Evolutionary conservation across 2,888 invertebrate genomes (phyloP), one percentile per base, ranked within the genome.

Genomic region (Hydroisotoma schaefferi): DNA sequence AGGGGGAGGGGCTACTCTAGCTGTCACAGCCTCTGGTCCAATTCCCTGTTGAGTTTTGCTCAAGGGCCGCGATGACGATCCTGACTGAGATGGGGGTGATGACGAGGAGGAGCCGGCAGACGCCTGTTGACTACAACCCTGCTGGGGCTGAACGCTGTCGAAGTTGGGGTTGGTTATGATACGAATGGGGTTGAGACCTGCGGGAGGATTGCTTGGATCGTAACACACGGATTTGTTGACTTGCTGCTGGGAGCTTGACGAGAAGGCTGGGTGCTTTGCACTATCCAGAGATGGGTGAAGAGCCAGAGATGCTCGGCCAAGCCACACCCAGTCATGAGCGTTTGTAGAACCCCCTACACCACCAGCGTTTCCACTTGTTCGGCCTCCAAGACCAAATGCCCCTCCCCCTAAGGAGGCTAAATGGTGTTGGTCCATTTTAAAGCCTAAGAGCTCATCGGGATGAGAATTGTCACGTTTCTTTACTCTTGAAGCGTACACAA

Each of bases 301-400:
- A 1, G 73, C 86, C 64, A 88, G 81, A 8, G 87, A 87, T 6
- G 86, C 86, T 52, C 86, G 79, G 73, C 95, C 94, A 61, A 97
- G 81, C 95, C 95, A 97, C 49, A 97, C 94, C 92, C 92, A 93
- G 75, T 94, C 93, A 74, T 93, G 93, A 0, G 89, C 93, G 75
- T 93, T 92, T 27, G 90, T 90, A 4, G 90, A 90, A 0, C 89
- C 87, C 75, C 90, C 87, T 75, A 90, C 89, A 61, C 85, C 78
- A 0, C 38, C 57, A 29, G 29, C 38, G 5, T 52, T 58, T 26
- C 63, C 63, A 53, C 51, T 47, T 22, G 60, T 54, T 28, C 56
- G 37, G 10, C 59, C 57, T 8, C 63, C 58, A 25, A 61, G 60
- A 44, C 66, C 52, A 26, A 15, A 15, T 10, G 33, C 33, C 33